phyloP scores from a whole-genome alignment of 1,140 invertebrate genomes.

The Amyelois transitella region DNA sequence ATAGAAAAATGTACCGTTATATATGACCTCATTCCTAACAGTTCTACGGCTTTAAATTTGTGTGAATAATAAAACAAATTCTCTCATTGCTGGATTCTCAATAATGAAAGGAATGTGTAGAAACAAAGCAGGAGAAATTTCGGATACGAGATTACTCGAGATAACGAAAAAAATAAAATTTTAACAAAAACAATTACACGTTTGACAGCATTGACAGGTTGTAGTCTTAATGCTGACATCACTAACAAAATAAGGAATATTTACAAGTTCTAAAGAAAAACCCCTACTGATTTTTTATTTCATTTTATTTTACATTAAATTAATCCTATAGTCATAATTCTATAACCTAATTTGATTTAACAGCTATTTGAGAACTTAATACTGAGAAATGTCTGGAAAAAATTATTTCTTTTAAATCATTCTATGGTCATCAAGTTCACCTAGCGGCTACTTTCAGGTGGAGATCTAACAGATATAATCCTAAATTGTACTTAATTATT shows the following conservation, averaged over 20 bases:
- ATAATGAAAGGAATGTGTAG: no score
- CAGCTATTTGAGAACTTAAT: conserved; percentile 70
- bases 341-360: conserved; percentile 45
- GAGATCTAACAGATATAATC: conserved; percentile 53
- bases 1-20: no score
- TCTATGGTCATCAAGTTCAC: conserved; percentile 28
- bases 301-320: conserved; percentile 56
- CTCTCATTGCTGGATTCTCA: no score
- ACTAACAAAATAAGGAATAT: conserved; percentile 29
- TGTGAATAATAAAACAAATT: no score
- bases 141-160: no score
- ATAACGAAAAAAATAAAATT: no score
- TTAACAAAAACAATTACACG: no score
- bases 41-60: no score
- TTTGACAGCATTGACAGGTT: neutral
- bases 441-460: conserved; percentile 50
- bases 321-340: conserved; percentile 49
- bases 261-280: conserved; percentile 63
- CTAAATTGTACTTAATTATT: conserved; percentile 70
- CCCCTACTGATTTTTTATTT: conserved; percentile 52
- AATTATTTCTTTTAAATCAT: conserved; percentile 45
- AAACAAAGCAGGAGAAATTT: no score
- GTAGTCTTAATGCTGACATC: neutral
- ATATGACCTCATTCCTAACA: no score
- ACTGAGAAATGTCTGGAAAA: conserved; percentile 57